Evolutionary conservation across 2,113 vertebrate genomes (phyloP).

Genomic region (Malurus melanocephalus): DNA sequence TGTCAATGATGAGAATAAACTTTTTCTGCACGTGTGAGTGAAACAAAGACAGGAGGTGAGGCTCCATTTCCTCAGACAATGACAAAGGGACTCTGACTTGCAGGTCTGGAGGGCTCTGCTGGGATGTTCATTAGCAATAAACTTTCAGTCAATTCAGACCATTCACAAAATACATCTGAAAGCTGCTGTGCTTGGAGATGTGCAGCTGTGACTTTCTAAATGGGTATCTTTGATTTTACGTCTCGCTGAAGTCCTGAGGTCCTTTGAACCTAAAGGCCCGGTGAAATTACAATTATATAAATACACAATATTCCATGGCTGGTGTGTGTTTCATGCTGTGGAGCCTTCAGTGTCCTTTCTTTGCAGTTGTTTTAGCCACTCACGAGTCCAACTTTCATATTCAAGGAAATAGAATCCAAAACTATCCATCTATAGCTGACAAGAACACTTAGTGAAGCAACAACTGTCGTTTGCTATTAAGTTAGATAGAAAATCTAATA

Average conservation of each 20-base stretch:
- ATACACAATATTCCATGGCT: neutral
- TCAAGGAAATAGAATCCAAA: neutral
- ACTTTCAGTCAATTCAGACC: neutral
- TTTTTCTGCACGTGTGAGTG: neutral
- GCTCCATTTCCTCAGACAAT: neutral
- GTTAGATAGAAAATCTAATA: slow-evolving; percentile 18
- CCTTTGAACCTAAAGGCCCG: neutral
- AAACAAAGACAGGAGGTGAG: neutral
- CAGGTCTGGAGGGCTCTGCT: neutral
- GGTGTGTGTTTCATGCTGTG: neutral
- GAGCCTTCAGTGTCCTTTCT: neutral
- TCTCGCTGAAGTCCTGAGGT: neutral
- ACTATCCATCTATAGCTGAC: neutral
- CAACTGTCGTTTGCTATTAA: neutral
- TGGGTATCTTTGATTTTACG: neutral
- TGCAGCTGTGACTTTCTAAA: neutral
- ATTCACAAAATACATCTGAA: neutral
- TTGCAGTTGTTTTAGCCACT: neutral
- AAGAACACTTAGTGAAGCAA: neutral
- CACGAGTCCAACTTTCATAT: neutral
- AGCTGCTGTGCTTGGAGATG: neutral
- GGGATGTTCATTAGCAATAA: neutral
- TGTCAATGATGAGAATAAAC: neutral
- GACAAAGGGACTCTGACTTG: neutral
- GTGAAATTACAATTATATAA: neutral